Evolutionary conservation across 2,888 invertebrate genomes (phyloP), one percentile per base, ranked within the genome.

Genomic region (Tricholauxania praeusta): DNA sequence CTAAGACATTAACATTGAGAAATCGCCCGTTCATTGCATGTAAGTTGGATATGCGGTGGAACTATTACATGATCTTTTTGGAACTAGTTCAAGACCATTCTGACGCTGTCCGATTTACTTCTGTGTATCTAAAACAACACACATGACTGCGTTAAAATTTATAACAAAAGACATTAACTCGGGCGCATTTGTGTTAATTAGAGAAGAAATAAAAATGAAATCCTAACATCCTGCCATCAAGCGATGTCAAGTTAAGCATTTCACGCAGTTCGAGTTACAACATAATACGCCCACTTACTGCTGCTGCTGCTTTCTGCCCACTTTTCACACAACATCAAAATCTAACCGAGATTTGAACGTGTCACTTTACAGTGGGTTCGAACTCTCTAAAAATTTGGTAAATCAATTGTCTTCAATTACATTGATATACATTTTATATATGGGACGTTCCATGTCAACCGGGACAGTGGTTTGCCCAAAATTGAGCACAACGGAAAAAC

Each of bases 241-340:
- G 70, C 72, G 81, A 81, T 81, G 80, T 81, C 82, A 78, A 79
- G 79, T 82, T 81, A 80, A 80, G 81, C 81, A 81, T 80, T 81
- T 79, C 78, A 78, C 79, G 78, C 78, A 71, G 76, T 77, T 74
- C 78, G 77, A 80, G 28, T 80, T 79, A 79, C 79, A 76, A 75
- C 51, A 70, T 60, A 51, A 49, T 22, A 22, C 28, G n/a, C 28
- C 15, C 51, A 60, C 28, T 10, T 15, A 12, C 7, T 48, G 52
- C 64, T 52, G 48, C n/a, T n/a, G 53, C 39, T 48, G 55, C 70
- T 48, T 51, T 51, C 70, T 48, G 12, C 64, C 22, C 67, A 51
- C n/a, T 47, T 59, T 71, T 32, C 63, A 66, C 57, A 51, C 19
- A 2, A 47, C 70, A 19, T 64, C 17, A 68, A 48, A 39, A 39